phyloP scores from a whole-genome alignment of 2,113 vertebrate genomes.

The Lampris incognitus region DNA sequence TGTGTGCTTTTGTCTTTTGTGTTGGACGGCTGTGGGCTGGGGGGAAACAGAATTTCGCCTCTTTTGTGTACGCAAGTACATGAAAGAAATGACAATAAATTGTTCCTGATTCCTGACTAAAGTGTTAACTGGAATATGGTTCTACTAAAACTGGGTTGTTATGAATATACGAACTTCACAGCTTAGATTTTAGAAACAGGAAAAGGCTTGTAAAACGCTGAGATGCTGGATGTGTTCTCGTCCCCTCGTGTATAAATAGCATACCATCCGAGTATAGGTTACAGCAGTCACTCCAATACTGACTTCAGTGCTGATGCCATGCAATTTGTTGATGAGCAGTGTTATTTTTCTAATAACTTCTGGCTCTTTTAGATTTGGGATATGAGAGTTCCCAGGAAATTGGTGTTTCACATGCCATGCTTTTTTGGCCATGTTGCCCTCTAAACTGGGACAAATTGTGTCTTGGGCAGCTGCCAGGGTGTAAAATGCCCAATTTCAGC shows the following conservation, averaged over 20 bases:
- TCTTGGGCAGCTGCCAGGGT: conserved; percentile 79
- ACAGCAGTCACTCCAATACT: conserved; percentile 42
- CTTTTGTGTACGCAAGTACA: no score
- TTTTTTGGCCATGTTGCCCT: conserved; percentile 70
- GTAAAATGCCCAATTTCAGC: conserved; percentile 80
- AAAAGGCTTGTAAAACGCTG: no score
- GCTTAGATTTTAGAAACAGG: no score
- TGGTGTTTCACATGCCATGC: conserved; percentile 66
- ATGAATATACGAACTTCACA: no score
- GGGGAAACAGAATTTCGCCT: no score
- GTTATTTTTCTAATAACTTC: conserved; percentile 41
- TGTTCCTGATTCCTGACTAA: no score
- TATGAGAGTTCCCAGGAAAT: conserved; percentile 72
- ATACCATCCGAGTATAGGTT: conserved; percentile 23
- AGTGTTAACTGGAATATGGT: no score
- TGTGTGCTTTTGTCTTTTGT: no score
- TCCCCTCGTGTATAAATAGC: conserved; percentile 17
- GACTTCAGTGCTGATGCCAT: conserved; percentile 26
- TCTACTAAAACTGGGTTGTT: no score
- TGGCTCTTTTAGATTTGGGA: conserved; percentile 42
- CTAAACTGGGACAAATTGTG: conserved; percentile 75
- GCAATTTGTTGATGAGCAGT: conserved; percentile 55
- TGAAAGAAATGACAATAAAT: no score
- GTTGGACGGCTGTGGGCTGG: no score
- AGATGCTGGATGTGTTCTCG: background rate